Evolutionary conservation across 2,888 invertebrate species (phyloP), one percentile per base, ranked within the genome.

Genomic region (Antheraea assamensis): DNA sequence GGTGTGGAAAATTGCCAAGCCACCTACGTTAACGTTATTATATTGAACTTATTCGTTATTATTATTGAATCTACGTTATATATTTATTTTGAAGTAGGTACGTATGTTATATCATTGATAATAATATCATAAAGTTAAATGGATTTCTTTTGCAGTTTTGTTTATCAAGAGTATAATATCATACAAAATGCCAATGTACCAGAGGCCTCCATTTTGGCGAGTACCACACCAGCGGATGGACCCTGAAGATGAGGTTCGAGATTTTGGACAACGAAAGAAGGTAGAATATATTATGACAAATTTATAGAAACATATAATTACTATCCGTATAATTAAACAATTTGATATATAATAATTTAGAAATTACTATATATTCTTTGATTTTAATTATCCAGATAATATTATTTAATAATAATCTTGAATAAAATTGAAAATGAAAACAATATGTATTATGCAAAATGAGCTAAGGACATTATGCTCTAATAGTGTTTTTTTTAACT

Each of bases 131-230:
- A 35, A 35, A 31, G 31, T 79, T 30, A 76, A 71, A 52, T 27
- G 71, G 35, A 78, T 76, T 80, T 82, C 27, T 64, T 78, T 68
- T 68, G 19, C 68, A 68, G 68, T n/a, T 2, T 35, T 35, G 2
- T n/a, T 64, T 68, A 66, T 31, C 66, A 66, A 66, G 66, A 66
- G 31, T n/a, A 21, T 68, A 68, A 17, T 64, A 58, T 24, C 58
- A 10, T n/a, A 27, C 17, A 64, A 27, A 78, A 95, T 95, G 95
- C 95, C 95, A 81, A 80, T 88, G 85, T 96, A 95, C 88, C 95
- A 96, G 85, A 92, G 96, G 79, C 96, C 96, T 71, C 92, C 96
- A 71, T 96, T 96, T 89, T 96, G 96, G 96, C 92, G 95, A 61
- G 90, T 95, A 68, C 95, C 95, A 13, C 90, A 91, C 78, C 89